Percentiles rank a stretch among this genome's conserved stretches.
These are phyloP conservation scores for Chroicocephalus ridibundus DNA, from an alignment of 2,113 vertebrate genomes.

Conservation along the genomic window DNA sequence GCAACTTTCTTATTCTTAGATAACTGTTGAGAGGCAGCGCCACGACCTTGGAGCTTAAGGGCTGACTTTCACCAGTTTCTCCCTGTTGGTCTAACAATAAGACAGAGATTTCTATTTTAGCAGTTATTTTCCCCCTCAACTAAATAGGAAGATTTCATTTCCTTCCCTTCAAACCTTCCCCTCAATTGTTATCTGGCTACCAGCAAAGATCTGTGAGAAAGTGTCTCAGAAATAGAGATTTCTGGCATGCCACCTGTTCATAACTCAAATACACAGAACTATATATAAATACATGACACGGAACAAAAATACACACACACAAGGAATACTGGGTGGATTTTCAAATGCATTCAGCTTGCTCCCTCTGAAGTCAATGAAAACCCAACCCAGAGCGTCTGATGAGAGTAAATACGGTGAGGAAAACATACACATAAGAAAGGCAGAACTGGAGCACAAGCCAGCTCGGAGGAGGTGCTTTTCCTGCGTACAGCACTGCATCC, in stretches of 20 bases:
- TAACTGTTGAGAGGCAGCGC: background rate
- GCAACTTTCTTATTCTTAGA: background rate
- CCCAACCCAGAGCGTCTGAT: background rate
- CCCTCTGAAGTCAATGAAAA: conserved; percentile 41
- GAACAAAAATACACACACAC: conserved; percentile 48
- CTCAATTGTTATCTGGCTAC: conserved; percentile 34
- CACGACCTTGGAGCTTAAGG: background rate
- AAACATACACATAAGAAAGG: background rate
- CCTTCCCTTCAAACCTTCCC: conserved; percentile 29
- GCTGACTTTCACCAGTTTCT: background rate
- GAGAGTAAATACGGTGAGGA: background rate
- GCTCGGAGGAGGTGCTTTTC: background rate
- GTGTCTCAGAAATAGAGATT: conserved; percentile 34
- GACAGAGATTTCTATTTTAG: background rate
- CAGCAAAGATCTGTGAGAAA: conserved; percentile 27
- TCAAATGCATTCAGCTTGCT: conserved; percentile 1
- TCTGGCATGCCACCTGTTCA: conserved; percentile 51
- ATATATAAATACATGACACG: conserved; percentile 55
- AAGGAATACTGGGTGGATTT: conserved; percentile 27
- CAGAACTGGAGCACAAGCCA: background rate
- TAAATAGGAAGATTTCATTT: conserved; percentile 4
- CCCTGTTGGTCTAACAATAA: background rate
- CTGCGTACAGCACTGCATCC: background rate
- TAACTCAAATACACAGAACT: conserved; percentile 51
- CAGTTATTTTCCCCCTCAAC: background rate